These are phyloP conservation scores for Propithecus coquereli DNA, from an alignment of 2,113 vertebrate genomes.

Conservation along the genomic window DNA sequence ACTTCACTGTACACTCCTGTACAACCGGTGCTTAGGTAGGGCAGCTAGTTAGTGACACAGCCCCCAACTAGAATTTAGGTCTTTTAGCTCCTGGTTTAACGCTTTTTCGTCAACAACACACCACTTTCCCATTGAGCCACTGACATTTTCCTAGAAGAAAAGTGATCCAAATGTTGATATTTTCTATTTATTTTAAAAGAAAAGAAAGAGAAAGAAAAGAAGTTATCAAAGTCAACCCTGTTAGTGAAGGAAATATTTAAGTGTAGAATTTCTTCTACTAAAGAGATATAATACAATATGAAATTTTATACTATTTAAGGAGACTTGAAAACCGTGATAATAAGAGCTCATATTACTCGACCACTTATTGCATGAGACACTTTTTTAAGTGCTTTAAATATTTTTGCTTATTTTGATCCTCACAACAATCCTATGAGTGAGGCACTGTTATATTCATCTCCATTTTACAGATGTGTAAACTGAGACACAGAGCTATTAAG, in stretches of 20 bases:
- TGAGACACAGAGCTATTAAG: neutral
- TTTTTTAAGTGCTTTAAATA: neutral
- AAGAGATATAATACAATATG: neutral
- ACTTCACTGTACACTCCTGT: neutral
- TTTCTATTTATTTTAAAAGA: slow-evolving; percentile 12
- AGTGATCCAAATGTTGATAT: neutral
- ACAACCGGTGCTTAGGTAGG: neutral
- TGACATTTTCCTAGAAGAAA: neutral
- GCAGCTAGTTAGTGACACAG: neutral
- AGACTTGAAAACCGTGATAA: neutral
- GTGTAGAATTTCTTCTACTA: neutral
- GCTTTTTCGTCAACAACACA: neutral
- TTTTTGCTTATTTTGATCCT: neutral
- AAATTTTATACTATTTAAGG: neutral
- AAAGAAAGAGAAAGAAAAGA: neutral
- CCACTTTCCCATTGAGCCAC: neutral
- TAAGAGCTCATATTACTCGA: neutral
- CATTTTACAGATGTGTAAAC: neutral
- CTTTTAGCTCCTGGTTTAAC: neutral
- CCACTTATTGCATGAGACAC: neutral
- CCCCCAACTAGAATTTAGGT: neutral
- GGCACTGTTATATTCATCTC: neutral
- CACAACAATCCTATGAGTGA: neutral
- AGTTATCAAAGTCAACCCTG: neutral
- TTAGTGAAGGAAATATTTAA: neutral